Conservation (phyloP, 2,888 invertebrate genomes). For the Actias luna region DNA sequence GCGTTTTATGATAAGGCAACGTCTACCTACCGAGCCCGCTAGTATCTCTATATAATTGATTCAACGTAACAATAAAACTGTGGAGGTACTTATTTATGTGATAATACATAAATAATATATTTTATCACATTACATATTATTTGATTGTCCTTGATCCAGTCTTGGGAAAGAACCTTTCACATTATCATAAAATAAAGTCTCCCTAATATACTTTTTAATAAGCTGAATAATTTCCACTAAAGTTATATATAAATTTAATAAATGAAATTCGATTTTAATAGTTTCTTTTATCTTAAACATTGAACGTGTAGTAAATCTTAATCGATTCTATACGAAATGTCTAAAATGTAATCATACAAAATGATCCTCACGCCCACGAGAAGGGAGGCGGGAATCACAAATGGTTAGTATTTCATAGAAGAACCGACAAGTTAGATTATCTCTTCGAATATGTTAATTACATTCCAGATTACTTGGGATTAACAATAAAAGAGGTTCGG, state of each 20-base stretch:
- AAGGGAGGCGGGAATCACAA: slow-evolving; percentile 8
- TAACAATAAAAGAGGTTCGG: slow-evolving; percentile 11
- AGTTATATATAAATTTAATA: slow-evolving; percentile 12
- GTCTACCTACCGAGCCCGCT: too few relatives aligned
- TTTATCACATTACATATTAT: not conserved
- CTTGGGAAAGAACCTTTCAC: slow-evolving; percentile 1
- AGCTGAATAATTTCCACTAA: slow-evolving; percentile 8
- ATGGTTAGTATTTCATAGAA: slow-evolving; percentile 11
- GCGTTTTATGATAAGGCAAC: too few relatives aligned
- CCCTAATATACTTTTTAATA: slow-evolving; percentile 6
- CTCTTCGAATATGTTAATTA: slow-evolving; percentile 18
- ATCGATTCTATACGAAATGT: slow-evolving; percentile 18
- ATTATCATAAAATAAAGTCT: slow-evolving; percentile 1
- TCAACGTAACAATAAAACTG: not conserved
- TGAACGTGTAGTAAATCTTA: slow-evolving; percentile 16
- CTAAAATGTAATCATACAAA: slow-evolving; percentile 18
- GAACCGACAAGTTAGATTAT: slow-evolving; percentile 17
- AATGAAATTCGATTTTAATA: slow-evolving; percentile 15
- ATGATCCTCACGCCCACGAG: slow-evolving; percentile 18
- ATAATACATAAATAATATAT: not conserved
- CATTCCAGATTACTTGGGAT: slow-evolving; percentile 18
- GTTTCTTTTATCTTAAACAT: slow-evolving; percentile 20
- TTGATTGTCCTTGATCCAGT: slow-evolving; percentile 6
- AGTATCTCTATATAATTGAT: not conserved
- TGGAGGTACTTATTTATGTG: not conserved